Conservation (phyloP, 2,113 vertebrate genomes). For the Anguilla japonica region DNA sequence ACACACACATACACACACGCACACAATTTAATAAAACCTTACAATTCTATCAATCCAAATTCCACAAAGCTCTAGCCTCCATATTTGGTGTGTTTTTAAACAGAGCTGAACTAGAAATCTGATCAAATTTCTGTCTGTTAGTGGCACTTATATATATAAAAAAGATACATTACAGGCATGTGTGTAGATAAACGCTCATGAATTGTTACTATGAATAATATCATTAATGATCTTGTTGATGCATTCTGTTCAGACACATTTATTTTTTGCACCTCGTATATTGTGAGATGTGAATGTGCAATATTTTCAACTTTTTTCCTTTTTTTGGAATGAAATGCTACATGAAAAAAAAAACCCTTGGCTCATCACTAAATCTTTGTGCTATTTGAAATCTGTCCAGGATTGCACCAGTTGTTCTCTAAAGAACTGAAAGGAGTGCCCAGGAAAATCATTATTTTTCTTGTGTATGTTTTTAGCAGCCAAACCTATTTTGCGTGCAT, state of each 20-base stretch:
- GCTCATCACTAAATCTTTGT: not conserved
- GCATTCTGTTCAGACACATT: not conserved
- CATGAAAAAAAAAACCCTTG: not conserved
- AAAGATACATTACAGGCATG: not conserved
- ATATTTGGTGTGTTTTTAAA: not conserved
- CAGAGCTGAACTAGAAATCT: not conserved
- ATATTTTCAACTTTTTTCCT: not conserved
- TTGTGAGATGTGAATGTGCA: not conserved
- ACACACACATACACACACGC: not conserved
- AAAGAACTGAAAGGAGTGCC: not conserved
- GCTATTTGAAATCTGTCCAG: not conserved
- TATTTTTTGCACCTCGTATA: not conserved
- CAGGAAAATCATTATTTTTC: not conserved
- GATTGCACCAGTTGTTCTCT: not conserved
- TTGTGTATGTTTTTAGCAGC: not conserved
- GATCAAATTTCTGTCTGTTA: not conserved
- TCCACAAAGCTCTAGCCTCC: not conserved
- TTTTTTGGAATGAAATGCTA: not conserved
- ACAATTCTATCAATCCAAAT: not conserved
- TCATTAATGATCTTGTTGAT: not conserved
- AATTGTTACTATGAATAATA: not conserved
- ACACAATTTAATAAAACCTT: not conserved
- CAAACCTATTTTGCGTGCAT: not conserved
- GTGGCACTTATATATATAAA: not conserved
- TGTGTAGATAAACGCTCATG: not conserved